These are phyloP conservation scores for Teleogryllus occipitalis DNA, from an alignment of 1,140 invertebrate genomes.

Conservation along the genomic window DNA sequence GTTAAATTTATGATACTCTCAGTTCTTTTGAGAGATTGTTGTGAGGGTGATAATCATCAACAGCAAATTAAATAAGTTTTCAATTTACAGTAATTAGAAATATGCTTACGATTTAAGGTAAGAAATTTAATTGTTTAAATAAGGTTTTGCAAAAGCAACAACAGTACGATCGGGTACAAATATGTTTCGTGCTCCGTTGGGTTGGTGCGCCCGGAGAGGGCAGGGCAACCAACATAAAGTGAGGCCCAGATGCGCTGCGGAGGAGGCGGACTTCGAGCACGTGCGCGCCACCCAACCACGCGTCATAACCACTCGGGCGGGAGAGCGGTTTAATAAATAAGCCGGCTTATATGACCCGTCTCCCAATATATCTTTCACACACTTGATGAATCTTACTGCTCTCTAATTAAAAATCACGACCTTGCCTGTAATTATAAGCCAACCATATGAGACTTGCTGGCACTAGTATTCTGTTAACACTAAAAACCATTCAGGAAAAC, in stretches of 20 bases:
- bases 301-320: neutral
- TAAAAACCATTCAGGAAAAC: neutral
- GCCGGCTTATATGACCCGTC: neutral
- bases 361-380: neutral
- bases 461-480: neutral
- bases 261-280: neutral
- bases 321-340: constrained; percentile 10
- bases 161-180: no score
- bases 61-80: no score
- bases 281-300: neutral
- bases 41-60: no score
- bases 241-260: no score
- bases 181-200: no score
- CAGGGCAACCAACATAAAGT: no score
- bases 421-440: constrained; percentile 15
- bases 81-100: no score
- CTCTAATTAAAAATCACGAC: constrained; percentile 19
- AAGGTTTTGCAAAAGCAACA: no score
- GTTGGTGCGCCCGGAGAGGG: neutral
- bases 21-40: no score
- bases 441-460: neutral
- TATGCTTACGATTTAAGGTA: no score
- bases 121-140: no score
- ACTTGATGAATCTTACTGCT: neutral
- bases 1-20: no score